Conservation (phyloP, 2,113 vertebrate species). For the Tragelaphus buxtoni region DNA sequence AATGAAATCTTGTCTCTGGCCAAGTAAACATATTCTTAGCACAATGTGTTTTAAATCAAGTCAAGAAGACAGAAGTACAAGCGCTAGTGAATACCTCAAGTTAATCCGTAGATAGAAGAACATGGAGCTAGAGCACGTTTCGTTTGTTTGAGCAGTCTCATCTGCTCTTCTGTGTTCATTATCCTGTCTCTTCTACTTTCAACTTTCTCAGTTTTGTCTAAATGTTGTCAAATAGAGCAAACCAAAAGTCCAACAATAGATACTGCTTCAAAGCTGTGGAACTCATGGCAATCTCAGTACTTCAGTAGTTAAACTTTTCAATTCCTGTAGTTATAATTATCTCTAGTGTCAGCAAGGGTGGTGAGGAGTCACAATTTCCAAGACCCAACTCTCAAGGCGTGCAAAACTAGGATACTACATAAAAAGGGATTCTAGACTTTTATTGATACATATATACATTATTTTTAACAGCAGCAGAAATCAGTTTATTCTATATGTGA, state of each 20-base stretch:
- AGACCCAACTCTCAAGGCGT: neutral
- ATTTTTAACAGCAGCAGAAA: slow-evolving; percentile 41
- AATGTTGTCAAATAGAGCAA: neutral
- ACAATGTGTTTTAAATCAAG: neutral
- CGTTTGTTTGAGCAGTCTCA: neutral
- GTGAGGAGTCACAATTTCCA: neutral
- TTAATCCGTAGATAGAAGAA: neutral
- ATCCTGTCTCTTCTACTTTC: neutral
- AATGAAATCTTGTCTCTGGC: neutral
- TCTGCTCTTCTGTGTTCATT: neutral
- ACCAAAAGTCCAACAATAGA: neutral
- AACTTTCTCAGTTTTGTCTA: neutral
- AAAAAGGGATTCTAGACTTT: neutral
- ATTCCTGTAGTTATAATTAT: neutral
- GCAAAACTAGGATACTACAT: neutral
- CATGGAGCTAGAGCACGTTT: neutral
- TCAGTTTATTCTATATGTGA: slow-evolving; percentile 62
- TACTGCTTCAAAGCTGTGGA: neutral
- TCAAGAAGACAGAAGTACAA: neutral
- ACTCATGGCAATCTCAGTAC: neutral
- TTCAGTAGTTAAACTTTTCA: neutral
- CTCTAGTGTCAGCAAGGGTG: neutral
- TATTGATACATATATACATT: neutral
- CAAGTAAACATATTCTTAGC: neutral
- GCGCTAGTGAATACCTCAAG: neutral